Base-by-base conservation (phyloP, 2,797 vertebrate genomes). In the Nannoperca australis region DNA sequence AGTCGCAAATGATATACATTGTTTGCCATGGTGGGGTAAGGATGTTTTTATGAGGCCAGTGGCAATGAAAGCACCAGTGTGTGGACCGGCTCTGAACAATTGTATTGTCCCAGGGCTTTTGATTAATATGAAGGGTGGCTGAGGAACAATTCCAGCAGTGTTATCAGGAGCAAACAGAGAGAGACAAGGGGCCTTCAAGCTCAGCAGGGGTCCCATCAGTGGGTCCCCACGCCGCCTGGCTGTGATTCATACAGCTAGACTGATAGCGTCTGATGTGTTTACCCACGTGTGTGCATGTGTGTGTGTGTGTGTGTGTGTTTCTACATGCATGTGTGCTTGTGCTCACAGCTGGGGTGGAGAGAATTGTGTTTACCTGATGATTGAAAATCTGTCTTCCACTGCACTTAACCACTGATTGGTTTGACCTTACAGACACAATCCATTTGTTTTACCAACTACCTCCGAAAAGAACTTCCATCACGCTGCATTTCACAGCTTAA, bases 141-240 rank as follows among this genome's bases (percentile, higher is more conserved):
- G 61, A 87, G 79, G 87, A 90, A 92, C 91, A 91, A 92, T 94
- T 92, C 82, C 72, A 85, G 70, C 84, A 88, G 84, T 91, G 93
- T 93, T 94, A 94, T 94, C 94, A 83, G 90, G 76, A 88, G 73
- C 83, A 89, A 93, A 88, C 91, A 94, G 92, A 86, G 83, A 82
- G 71, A 85, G 66, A 87, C 78, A 56, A 60, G 78, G 80, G 90
- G 64, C 67, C 69, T 79, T 83, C 3, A 17, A 63, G 81, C 85
- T 87, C 88, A 85, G 72, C 65, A 64, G 79, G 83, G 77, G 62
- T 65, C 78, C 69, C 61, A 81, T 85, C 82, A 79, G 60, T 22
- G 61, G 71, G 58, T 79, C 77, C 81, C 62, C 20, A 18, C 32
- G 59, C 56, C 13, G 51, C 56, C 55, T 70, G 64, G 61, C 81